phyloP scores from a whole-genome alignment of 2,888 invertebrate genomes.

The Tigriopus californicus region DNA sequence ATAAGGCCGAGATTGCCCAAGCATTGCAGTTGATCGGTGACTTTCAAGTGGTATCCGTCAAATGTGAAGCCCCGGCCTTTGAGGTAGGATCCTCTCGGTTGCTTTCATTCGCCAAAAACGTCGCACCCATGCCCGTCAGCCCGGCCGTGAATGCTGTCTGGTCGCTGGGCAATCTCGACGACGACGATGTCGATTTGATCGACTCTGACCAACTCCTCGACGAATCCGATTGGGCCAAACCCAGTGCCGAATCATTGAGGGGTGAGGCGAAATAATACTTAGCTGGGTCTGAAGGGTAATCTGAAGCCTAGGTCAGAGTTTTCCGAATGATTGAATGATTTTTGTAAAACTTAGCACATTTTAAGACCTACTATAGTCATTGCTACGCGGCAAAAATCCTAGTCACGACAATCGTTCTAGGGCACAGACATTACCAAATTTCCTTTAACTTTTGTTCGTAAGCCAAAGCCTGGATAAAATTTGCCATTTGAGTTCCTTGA shows the following conservation, averaged over 20 bases:
- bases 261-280: conserved; percentile 35
- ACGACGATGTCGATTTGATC: conserved; percentile 54
- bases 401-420: no score
- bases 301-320: no score
- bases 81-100: not conserved
- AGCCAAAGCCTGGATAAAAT: no score
- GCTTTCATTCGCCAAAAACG: not conserved
- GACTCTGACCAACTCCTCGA: conserved; percentile 74
- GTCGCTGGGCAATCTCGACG: conserved; percentile 51
- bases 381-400: no score
- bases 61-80: not conserved
- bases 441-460: no score
- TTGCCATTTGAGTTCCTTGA: no score
- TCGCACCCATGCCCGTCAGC: not conserved
- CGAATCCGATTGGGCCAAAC: conserved; percentile 71
- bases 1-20: not conserved
- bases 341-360: no score
- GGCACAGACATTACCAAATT: no score
- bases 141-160: conserved; percentile 34
- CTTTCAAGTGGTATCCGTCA: not conserved
- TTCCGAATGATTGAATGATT: no score
- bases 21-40: not conserved
- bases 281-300: not conserved
- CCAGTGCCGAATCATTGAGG: conserved; percentile 59
- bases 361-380: no score